Percentiles rank a stretch among this genome's conserved stretches.
These are phyloP conservation scores for Apodemia hepburni DNA, from an alignment of 2,888 invertebrate species.

Conservation along the genomic window DNA sequence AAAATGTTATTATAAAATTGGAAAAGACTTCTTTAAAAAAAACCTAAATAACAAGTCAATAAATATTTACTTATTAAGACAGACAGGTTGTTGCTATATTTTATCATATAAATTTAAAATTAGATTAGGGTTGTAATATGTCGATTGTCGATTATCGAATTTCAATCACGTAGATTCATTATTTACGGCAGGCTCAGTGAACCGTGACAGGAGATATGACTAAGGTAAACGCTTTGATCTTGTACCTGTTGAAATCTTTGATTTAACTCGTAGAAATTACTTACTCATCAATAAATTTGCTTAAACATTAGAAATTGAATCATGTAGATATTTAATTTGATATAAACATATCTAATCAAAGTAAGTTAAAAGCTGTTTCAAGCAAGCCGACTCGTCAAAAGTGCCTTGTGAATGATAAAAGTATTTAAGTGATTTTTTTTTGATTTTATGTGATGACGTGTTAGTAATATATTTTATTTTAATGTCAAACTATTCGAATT, in stretches of 20 bases:
- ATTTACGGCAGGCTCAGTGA: slow-evolving; percentile 47
- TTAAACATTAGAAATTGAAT: neutral
- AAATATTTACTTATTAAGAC: neutral
- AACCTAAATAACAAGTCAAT: neutral
- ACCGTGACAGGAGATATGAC: slow-evolving; percentile 34
- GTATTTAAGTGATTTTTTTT: no score
- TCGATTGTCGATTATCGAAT: slow-evolving; percentile 52
- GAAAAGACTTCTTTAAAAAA: neutral
- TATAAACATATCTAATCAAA: neutral
- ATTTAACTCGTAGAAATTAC: slow-evolving; percentile 7
- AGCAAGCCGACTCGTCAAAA: no score
- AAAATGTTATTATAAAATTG: no score
- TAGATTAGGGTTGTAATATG: slow-evolving; percentile 46
- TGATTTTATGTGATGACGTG: no score
- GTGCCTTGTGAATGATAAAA: no score
- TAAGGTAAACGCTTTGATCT: slow-evolving; percentile 28
- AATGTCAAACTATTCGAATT: no score
- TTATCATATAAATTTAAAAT: slow-evolving; percentile 6
- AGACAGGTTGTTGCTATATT: neutral
- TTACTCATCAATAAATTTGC: slow-evolving; percentile 9
- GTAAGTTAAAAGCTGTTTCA: no score
- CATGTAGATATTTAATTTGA: neutral
- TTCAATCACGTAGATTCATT: slow-evolving; percentile 44
- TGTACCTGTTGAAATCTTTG: slow-evolving; percentile 17
- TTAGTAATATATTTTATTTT: no score